Base-by-base conservation (phyloP, 1,140 invertebrate genomes). In the Gryon sp. region DNA sequence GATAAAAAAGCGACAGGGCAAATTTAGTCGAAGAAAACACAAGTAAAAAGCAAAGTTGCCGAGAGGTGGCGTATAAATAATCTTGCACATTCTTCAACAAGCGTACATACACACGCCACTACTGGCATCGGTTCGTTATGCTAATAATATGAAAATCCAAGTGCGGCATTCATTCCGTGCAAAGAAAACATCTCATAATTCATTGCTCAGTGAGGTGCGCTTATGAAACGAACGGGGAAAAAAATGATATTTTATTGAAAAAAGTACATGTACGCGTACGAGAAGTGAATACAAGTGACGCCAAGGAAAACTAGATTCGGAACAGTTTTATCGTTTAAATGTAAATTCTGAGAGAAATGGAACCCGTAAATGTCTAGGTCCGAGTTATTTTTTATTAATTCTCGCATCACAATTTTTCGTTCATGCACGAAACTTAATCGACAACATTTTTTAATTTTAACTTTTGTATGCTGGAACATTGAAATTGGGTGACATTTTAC, bases 91-190 rank as follows among this genome's bases (percentile, higher is more conserved):
- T 38, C 24, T 15, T 30, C 3, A n/a, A 45, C 14, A 15, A 22
- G 38, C 9, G 15, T 22, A 40, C n/a, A n/a, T n/a, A n/a, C n/a
- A n/a, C 19, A 30, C 26, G 43, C 4, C 9, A 41, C 34, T 34
- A 50, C 40, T 45, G 46, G 38, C 36, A 66, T 75, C 12, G 63
- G 48, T 63, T 63, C 45, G 63, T 63, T 57, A 69, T 76, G 63
- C 63, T 69, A 76, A 76, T 76, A 76, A 76, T 76, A 76, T 76
- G 73, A 76, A 69, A 76, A 76, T 76, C 55, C 34, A 18, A 63
- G 50, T 40, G 15, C 16, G 19, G 50, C 26, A 55, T 76, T 76
- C 57, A 45, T 69, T 69, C 41, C 20, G 50, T 1, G 19, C 63
- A 50, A 48, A 76, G 57, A 68, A 63, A 76, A 69, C 62, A 75